phyloP scores from a whole-genome alignment of 2,113 vertebrate species.

The Cryptomyrus ogoouensis region DNA sequence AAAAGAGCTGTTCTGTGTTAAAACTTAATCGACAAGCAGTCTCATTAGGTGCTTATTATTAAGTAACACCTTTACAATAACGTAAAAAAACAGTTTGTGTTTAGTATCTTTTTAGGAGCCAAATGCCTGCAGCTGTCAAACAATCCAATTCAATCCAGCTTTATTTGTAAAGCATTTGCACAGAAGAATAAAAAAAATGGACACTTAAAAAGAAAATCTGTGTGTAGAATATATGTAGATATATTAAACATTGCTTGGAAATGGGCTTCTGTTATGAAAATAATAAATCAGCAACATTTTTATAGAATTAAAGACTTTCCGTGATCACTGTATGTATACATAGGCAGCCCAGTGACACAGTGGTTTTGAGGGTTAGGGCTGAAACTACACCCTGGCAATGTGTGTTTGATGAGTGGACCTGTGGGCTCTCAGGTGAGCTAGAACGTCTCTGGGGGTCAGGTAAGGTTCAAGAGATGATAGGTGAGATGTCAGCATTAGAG shows the following conservation, averaged over 20 bases:
- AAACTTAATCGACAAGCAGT: neutral
- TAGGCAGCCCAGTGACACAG: neutral
- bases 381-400: neutral
- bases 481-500: conserved; percentile 4
- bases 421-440: neutral
- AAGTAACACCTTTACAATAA: neutral
- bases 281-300: neutral
- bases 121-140: neutral
- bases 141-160: no score
- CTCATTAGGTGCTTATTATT: neutral
- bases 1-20: neutral
- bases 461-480: conserved; percentile 7
- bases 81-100: neutral
- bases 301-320: neutral
- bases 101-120: neutral
- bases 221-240: neutral
- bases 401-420: neutral
- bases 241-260: neutral
- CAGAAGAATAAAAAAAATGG: no score
- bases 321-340: neutral
- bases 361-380: neutral
- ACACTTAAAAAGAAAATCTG: neutral
- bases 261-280: neutral
- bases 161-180: no score
- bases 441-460: neutral